phyloP scores from a whole-genome alignment of 2,113 vertebrate species.

The Grammomys surdaster region DNA sequence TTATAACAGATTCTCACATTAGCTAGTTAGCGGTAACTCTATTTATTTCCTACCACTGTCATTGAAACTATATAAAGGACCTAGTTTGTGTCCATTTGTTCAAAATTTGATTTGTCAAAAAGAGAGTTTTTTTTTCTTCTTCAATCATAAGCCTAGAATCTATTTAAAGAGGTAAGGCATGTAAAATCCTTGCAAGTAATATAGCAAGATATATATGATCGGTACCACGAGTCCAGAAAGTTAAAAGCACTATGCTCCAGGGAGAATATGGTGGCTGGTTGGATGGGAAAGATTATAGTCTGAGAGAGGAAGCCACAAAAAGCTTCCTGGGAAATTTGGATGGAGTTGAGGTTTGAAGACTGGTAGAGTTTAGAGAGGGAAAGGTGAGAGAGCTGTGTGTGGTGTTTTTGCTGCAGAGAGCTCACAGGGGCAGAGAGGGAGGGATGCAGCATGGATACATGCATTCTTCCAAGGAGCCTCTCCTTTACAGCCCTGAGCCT shows the following conservation, averaged over 20 bases:
- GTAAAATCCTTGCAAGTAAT: background rate
- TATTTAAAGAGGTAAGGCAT: conserved; percentile 19
- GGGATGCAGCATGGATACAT: conserved; percentile 54
- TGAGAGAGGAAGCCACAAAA: conserved; percentile 26
- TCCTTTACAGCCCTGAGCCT: conserved; percentile 49
- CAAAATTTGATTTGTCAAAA: background rate
- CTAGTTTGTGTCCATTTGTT: background rate
- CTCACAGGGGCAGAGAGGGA: background rate
- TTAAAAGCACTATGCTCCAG: background rate
- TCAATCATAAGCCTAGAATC: conserved; percentile 4
- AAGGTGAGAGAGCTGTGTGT: background rate
- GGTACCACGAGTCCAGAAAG: background rate
- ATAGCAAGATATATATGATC: background rate
- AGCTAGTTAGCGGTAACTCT: background rate
- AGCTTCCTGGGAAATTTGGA: conserved; percentile 27
- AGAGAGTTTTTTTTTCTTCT: conserved; percentile 29
- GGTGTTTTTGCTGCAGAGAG: background rate
- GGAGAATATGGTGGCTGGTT: background rate
- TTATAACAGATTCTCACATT: background rate
- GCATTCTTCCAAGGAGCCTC: conserved; percentile 56
- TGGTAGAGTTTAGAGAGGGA: background rate
- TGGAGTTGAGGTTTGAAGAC: conserved; percentile 8
- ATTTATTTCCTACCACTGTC: background rate
- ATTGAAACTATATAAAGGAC: background rate
- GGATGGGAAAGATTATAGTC: background rate